These are phyloP conservation scores for Aegotheles bennettii DNA, from an alignment of 2,113 vertebrate genomes.

Conservation along the genomic window DNA sequence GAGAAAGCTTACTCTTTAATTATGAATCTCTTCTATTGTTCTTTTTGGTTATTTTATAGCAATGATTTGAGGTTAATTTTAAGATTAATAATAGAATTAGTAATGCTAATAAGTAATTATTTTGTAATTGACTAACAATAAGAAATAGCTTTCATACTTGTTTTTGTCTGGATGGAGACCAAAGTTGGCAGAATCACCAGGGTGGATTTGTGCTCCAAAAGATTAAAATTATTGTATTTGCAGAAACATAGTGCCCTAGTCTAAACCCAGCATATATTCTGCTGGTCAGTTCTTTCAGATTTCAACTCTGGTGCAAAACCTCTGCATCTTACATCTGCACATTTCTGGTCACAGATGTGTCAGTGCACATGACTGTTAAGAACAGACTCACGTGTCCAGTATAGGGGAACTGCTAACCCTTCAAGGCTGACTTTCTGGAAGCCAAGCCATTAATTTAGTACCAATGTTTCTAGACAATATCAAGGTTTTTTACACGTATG, in stretches of 20 bases:
- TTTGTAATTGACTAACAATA: neutral
- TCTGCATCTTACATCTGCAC: neutral
- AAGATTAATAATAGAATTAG: neutral
- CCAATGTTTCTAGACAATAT: neutral
- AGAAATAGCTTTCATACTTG: neutral
- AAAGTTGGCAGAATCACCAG: neutral
- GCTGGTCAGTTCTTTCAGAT: neutral
- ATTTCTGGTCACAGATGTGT: neutral
- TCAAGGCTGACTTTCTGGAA: neutral
- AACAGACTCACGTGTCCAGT: accelerated
- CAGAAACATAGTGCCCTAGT: neutral
- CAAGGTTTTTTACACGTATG: neutral
- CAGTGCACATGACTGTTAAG: neutral
- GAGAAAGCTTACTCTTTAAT: neutral
- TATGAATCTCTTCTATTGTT: neutral
- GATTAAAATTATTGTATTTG: neutral
- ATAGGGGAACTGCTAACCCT: neutral
- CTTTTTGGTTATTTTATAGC: neutral
- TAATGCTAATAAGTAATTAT: neutral
- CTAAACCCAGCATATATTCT: neutral
- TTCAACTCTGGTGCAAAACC: neutral
- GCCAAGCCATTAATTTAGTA: neutral
- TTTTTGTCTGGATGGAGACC: neutral
- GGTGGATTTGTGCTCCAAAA: neutral
- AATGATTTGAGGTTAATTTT: neutral